These are phyloP conservation scores for Nothobranchius furzeri DNA, from an alignment of 2,113 vertebrate genomes.

Conservation along the genomic window DNA sequence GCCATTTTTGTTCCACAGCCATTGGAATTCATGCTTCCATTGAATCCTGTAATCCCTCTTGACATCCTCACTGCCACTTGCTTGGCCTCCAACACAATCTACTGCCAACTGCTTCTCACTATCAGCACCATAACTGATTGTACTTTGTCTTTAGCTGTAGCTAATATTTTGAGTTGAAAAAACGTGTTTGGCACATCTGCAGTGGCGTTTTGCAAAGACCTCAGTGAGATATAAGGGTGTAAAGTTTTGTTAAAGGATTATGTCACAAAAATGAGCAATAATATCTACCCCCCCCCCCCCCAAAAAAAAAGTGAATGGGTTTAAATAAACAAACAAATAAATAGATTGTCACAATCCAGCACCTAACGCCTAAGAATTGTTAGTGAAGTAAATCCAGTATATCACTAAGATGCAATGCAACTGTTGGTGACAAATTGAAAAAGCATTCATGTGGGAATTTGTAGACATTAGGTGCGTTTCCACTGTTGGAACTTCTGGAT, in stretches of 20 bases:
- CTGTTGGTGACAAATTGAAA: too few relatives aligned
- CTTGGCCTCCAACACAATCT: background rate
- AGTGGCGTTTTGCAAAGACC: background rate
- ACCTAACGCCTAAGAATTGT: too few relatives aligned
- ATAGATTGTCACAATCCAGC: background rate
- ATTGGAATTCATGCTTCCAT: background rate
- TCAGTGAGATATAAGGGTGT: background rate
- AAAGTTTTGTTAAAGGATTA: background rate
- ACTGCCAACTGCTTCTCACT: background rate
- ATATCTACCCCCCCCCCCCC: background rate
- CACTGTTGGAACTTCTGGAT: too few relatives aligned
- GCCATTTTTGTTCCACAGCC: background rate
- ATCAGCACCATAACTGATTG: background rate
- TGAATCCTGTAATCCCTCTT: background rate
- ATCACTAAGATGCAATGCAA: too few relatives aligned
- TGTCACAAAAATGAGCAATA: background rate
- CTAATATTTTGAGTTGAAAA: too few relatives aligned
- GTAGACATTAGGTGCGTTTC: too few relatives aligned
- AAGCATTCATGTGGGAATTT: too few relatives aligned
- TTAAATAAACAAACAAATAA: background rate
- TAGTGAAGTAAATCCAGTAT: too few relatives aligned
- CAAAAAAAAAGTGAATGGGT: background rate
- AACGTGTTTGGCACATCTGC: too few relatives aligned
- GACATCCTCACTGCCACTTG: background rate
- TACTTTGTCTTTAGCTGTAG: background rate